Conservation (phyloP, 1,140 invertebrate genomes). For the Sarcophaga bullata region DNA sequence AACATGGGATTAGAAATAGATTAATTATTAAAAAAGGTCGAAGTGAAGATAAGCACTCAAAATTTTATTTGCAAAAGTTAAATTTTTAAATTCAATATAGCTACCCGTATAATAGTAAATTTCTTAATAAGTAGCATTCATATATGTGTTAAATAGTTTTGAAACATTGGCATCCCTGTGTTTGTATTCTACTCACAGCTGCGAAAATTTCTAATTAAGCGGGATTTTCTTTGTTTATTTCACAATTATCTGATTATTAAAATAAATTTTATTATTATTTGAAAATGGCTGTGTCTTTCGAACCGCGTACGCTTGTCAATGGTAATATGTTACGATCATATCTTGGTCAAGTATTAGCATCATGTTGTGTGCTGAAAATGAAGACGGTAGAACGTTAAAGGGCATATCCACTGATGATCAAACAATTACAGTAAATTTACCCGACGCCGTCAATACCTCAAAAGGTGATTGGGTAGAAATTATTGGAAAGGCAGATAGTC, state of each 20-base stretch:
- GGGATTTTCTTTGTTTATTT: constrained; percentile 10
- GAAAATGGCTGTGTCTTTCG: constrained; percentile 51
- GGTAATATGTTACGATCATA: constrained; percentile 57
- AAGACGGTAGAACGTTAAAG: constrained; percentile 52
- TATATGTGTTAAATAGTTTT: too few relatives aligned
- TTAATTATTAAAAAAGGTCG: too few relatives aligned
- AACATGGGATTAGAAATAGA: too few relatives aligned
- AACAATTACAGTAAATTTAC: constrained; percentile 53
- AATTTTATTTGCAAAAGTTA: too few relatives aligned
- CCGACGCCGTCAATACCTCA: constrained; percentile 46
- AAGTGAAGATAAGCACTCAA: too few relatives aligned
- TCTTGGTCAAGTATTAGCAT: constrained; percentile 55
- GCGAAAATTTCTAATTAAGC: not conserved
- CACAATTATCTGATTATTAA: not conserved
- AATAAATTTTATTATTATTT: not conserved
- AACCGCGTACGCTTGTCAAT: constrained; percentile 55
- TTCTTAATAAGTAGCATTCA: too few relatives aligned
- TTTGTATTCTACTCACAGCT: too few relatives aligned
- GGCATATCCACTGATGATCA: constrained; percentile 56
- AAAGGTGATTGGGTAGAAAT: constrained; percentile 59
- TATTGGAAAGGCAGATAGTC: constrained; percentile 53
- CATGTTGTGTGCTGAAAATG: constrained; percentile 56
- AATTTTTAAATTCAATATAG: too few relatives aligned
- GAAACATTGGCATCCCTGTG: too few relatives aligned
- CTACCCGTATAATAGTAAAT: too few relatives aligned